A percentile compares a stretch with the other conserved stretches of the same genome.
phyloP scores from a whole-genome alignment of 2,797 vertebrate species.

The Myotis vivesi region DNA sequence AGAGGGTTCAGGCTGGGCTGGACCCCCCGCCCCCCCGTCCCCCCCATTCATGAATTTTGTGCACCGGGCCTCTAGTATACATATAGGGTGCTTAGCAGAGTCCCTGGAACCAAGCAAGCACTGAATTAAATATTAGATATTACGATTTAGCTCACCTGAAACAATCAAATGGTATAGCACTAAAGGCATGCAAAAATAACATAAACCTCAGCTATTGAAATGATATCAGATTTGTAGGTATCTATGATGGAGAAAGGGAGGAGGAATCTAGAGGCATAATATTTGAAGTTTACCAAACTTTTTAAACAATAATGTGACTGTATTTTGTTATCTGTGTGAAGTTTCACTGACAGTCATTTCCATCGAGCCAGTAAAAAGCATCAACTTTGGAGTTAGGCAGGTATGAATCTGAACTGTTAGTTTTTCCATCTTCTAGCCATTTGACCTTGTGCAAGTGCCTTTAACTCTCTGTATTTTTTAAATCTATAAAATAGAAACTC shows the following conservation, averaged over 20 bases:
- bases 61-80: not conserved
- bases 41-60: too few relatives aligned
- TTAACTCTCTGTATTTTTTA: not conserved
- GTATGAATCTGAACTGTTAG: not conserved
- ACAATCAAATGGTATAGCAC: not conserved
- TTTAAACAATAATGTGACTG: not conserved
- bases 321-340: not conserved
- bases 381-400: not conserved
- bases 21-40: too few relatives aligned
- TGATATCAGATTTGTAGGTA: not conserved
- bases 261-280: not conserved
- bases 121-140: not conserved
- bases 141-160: conserved; percentile 28
- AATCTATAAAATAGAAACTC: not conserved
- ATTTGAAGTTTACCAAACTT: not conserved
- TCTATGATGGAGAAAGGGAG: not conserved
- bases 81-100: not conserved
- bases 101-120: not conserved
- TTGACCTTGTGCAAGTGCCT: not conserved
- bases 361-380: not conserved
- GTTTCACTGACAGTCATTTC: not conserved
- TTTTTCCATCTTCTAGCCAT: not conserved
- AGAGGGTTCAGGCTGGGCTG: too few relatives aligned
- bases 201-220: not conserved
- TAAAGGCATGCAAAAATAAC: not conserved